Evolutionary conservation across 2,797 vertebrate species (phyloP).

Genomic region (Propithecus deckenii): DNA sequence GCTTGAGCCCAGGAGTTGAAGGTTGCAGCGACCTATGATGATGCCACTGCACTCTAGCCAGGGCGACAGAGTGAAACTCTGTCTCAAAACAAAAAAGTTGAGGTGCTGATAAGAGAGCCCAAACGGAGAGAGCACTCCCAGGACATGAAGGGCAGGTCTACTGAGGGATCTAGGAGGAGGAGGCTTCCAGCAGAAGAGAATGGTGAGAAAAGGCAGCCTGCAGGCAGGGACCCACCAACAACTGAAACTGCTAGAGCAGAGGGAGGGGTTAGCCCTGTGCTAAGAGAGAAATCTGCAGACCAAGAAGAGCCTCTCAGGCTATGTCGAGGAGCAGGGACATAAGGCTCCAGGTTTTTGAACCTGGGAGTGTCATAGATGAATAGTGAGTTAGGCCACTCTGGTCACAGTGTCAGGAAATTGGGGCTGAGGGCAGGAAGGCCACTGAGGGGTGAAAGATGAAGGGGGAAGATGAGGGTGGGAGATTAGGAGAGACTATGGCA

Average conservation of each 20-base stretch:
- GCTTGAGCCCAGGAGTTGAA: no score
- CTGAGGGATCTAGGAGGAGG: neutral
- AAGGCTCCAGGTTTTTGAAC: neutral
- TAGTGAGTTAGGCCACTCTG: neutral
- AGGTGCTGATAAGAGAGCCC: neutral
- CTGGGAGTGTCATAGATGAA: neutral
- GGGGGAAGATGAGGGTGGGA: neutral
- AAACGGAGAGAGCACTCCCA: neutral
- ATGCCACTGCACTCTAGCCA: no score
- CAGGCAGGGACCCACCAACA: neutral
- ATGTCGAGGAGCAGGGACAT: neutral
- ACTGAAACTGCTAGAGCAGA: neutral
- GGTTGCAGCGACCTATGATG: no score
- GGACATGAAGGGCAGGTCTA: neutral
- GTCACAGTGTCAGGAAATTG: neutral
- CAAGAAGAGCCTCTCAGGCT: neutral
- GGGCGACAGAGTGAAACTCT: no score
- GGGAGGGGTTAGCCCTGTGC: neutral
- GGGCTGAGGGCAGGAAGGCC: neutral
- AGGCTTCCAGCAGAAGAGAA: neutral
- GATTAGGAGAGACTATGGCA: neutral
- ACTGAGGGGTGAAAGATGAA: neutral
- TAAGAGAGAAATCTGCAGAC: neutral
- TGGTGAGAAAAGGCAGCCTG: neutral
- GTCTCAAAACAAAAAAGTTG: neutral